Evolutionary conservation across 2,888 invertebrate species (phyloP), one percentile per base, ranked within the genome.

Genomic region (Acholoe squamosa): DNA sequence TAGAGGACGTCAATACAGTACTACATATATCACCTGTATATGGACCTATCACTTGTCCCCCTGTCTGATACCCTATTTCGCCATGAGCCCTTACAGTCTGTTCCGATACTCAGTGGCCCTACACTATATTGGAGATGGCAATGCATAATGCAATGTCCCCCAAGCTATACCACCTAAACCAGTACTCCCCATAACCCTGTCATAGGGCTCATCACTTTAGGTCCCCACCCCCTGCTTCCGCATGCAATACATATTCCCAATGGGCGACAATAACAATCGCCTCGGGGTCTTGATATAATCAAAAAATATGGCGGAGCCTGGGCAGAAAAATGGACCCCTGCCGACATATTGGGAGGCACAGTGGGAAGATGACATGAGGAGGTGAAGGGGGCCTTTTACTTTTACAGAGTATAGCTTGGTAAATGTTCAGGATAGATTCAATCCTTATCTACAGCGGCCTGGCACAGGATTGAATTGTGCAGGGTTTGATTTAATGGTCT

Each of bases 111-210:
- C 61, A n/a, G 61, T n/a, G 3, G 22, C 61, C 61, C 61, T 61
- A 61, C 61, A 61, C 61, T 61, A 61, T 61, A 61, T 61, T 61
- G 61, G 61, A 61, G 61, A 61, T 61, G 61, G 61, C 61, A 61
- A 61, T 61, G 61, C 61, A 61, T 61, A 61, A 61, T 61, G 61
- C 61, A 61, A 61, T 61, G 61, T 43, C 43, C 61, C 61, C n/a
- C 7, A 61, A 61, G 14, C 19, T 61, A 19, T 19, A n/a, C 61
- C 43, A n/a, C 61, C 61, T n/a, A 61, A 61, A 61, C 19, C 61
- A 61, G 12, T 3, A 43, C 43, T 43, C 43, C 10, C 43, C 43
- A 43, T 43, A 61, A 1, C 14, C 7, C 19, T 12, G 7, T 14
- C 61, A 12, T 61, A 61, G 61, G 61, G 10, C 61, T 14, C 61